These are phyloP conservation scores for Athalia circularis DNA, from an alignment of 2,888 invertebrate species.

Conservation along the genomic window DNA sequence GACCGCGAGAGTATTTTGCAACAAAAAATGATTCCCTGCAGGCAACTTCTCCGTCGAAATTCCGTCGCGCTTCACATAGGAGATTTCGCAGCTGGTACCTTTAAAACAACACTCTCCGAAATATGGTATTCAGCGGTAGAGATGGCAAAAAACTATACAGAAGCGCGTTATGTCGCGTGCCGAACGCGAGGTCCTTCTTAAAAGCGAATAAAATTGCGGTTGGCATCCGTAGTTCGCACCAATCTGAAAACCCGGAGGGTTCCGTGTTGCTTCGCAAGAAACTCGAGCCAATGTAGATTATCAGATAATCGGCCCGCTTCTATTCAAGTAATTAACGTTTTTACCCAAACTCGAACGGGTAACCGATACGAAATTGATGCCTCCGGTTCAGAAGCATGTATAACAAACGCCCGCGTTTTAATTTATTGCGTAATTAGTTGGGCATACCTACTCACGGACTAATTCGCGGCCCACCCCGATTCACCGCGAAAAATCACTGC, in stretches of 20 bases:
- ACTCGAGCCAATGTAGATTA: conserved; percentile 30
- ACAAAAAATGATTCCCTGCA: conserved; percentile 32
- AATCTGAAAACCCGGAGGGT: conserved; percentile 6
- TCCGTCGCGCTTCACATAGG: conserved; percentile 41
- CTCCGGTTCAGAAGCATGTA: neutral
- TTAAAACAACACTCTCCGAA: conserved; percentile 22
- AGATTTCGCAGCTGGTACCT: conserved; percentile 14
- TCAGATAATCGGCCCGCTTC: conserved; percentile 34
- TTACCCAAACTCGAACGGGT: neutral
- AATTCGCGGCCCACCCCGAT: too few relatives aligned
- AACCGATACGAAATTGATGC: conserved; percentile 15
- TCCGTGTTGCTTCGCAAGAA: conserved; percentile 12
- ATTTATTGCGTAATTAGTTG: too few relatives aligned
- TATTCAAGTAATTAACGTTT: conserved; percentile 34
- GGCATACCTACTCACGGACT: too few relatives aligned
- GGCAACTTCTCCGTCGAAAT: conserved; percentile 49
- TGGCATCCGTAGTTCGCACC: conserved; percentile 21
- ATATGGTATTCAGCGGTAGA: conserved; percentile 35
- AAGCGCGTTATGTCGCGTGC: conserved; percentile 16
- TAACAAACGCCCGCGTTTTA: neutral
- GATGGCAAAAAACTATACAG: conserved; percentile 21
- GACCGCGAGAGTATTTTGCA: neutral
- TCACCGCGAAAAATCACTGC: too few relatives aligned
- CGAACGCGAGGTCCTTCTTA: conserved; percentile 26
- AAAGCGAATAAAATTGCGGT: conserved; percentile 39